Evolutionary conservation across 2,113 vertebrate genomes (phyloP), one percentile per base, ranked within the genome.

Genomic region (Malurus alboscapulatus): DNA sequence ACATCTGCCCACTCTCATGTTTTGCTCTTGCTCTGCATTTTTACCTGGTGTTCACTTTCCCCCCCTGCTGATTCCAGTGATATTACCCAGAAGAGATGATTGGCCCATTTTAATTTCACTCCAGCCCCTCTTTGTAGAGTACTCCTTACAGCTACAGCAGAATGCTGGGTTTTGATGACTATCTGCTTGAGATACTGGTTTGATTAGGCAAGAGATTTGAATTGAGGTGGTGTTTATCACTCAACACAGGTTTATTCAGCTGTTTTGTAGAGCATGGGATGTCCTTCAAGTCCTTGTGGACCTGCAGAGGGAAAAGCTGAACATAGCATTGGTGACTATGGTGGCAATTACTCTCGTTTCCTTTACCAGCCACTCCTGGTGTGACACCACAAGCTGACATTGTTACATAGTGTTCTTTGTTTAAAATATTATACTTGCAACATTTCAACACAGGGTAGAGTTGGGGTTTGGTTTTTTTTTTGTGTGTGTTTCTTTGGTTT

Each of bases 221-320:
- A 50, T 5, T 5, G 8, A 55, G 7, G 14, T 3, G 1, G 12
- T 0, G 0, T n/a, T 8, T 48, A 36, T 32, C 40, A n/a, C 68
- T 54, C 24, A 69, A 24, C 20, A 44, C 7, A 6, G 30, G 2
- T 12, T 38, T 79, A 68, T 95, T 75, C 45, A 54, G 16, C n/a
- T 38, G 14, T 53, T 73, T n/a, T 21, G 27, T 44, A 65, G n/a
- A 58, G 6, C 7, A 25, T 50, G 24, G 48, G 50, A 9, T 45
- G 11, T 42, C 55, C 38, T 82, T 66, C 62, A 47, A 50, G 36
- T 20, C 58, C n/a, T 91, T 79, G 22, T 79, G 34, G 22, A 9
- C 6, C 54, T 76, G 26, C 66, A 73, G 45, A 26, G 27, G 42
- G 55, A 62, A 84, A 88, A 87, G 36, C 7, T 75, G 71, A 29